Base-by-base conservation (phyloP, 2,888 invertebrate genomes). In the Arrhopalites spinosus region DNA sequence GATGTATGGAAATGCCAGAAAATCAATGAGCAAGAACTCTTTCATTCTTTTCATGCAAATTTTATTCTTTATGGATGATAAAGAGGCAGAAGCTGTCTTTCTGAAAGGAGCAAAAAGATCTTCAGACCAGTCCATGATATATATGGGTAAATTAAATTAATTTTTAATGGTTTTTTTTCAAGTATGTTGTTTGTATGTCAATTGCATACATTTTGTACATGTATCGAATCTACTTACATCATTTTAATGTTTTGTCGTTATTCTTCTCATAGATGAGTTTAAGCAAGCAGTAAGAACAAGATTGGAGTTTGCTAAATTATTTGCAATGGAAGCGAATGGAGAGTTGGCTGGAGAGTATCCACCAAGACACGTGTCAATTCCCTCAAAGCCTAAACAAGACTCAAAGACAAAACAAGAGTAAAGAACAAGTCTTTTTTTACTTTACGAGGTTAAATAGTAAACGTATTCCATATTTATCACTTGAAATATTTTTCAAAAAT, bases 291-390 rank as follows among this genome's bases (percentile, higher is more conserved):
- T 77, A 56, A 64, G 64, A 15, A 74, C 63, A 36, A 27, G 78
- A 11, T 71, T 81, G 25, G 80, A 80, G 50, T 79, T 78, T 69
- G 73, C 76, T 15, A 79, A 78, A 73, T 61, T 80, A 17, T 79
- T 77, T 61, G 78, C 79, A 3, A 78, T 80, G 71, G 81, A 81
- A 75, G 77, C 73, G 0, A 74, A 64, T 30, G 75, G 75, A 50
- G 71, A 75, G 30, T 23, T 75, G 25, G 36, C 61, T n/a, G 74
- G 74, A 20, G 61, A 74, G 20, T 74, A 69, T 25, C 74, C 74
- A 17, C 68, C 69, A 25, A 74, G 36, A 27, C 11, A 71, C 23
- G 68, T n/a, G n/a, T n/a, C 36, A 15, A 8, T 8, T 30, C 30
- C 27, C 36, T 27, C 63, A 3, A 36, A 36, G 36, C 36, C 36